Percentiles rank a stretch among this genome's conserved stretches.
These are phyloP conservation scores for Labeo catla DNA, from an alignment of 2,113 vertebrate species.

Conservation along the genomic window DNA sequence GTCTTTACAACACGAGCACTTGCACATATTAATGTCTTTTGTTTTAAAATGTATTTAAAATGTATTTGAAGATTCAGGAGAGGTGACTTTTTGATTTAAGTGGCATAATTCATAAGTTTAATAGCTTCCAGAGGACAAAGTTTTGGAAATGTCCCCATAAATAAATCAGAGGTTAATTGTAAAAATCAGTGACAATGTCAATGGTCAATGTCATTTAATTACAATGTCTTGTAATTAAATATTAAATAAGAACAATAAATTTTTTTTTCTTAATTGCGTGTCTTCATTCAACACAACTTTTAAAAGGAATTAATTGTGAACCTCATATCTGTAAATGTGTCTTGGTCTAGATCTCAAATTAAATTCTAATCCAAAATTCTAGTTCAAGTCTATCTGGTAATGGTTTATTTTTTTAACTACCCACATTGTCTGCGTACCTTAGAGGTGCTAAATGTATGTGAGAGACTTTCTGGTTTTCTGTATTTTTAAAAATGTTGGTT, in stretches of 20 bases:
- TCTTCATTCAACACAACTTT: neutral
- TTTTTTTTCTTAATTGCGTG: neutral
- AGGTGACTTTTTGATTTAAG: neutral
- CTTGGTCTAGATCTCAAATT: neutral
- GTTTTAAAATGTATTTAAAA: neutral
- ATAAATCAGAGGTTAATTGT: neutral
- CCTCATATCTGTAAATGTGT: neutral
- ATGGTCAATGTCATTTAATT: no score
- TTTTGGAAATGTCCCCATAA: neutral
- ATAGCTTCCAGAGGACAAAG: neutral
- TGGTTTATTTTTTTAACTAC: neutral
- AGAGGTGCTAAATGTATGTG: neutral
- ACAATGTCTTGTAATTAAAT: neutral
- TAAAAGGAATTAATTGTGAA: neutral
- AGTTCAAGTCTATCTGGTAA: neutral
- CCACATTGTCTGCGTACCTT: neutral
- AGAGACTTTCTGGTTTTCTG: neutral
- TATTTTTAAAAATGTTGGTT: neutral
- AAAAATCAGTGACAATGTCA: no score
- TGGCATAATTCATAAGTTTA: neutral
- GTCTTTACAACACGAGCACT: neutral
- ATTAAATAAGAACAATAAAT: neutral
- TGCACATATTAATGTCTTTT: neutral
- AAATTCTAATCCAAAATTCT: neutral
- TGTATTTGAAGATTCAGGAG: neutral